Percentiles rank a stretch among this genome's conserved stretches.
Evolutionary conservation across 2,113 vertebrate species (phyloP).

Genomic region (Solenodon paradoxus): DNA sequence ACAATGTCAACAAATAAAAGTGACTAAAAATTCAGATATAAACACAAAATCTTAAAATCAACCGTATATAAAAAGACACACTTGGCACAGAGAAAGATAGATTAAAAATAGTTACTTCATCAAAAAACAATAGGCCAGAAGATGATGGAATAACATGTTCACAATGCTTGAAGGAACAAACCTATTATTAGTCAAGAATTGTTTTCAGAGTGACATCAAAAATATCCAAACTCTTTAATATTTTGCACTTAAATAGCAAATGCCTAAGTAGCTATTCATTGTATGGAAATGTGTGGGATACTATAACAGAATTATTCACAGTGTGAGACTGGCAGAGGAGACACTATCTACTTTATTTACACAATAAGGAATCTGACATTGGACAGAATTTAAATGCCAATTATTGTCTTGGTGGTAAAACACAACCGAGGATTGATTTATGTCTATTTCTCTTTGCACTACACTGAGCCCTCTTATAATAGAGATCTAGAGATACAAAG

Average conservation of each 20-base stretch:
- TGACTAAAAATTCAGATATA: neutral
- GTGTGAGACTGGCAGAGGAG: neutral
- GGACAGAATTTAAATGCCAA: neutral
- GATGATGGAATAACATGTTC: neutral
- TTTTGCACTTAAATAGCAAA: neutral
- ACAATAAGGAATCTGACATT: neutral
- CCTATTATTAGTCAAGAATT: too few relatives aligned
- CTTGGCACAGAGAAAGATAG: neutral
- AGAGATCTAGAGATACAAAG: neutral
- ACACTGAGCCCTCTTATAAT: neutral
- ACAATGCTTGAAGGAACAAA: neutral
- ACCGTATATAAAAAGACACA: neutral
- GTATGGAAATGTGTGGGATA: neutral
- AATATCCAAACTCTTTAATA: neutral
- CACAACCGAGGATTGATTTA: neutral
- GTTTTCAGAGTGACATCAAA: neutral
- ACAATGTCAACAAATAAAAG: neutral
- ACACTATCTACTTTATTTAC: too few relatives aligned
- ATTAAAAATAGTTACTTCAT: neutral
- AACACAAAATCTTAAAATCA: neutral
- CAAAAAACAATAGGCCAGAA: neutral
- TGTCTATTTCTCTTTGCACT: neutral
- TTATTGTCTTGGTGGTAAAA: neutral
- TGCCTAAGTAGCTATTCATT: neutral
- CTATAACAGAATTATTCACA: neutral